Base-by-base conservation (phyloP, 2,888 invertebrate genomes). In the Rugalucina vietnamica region DNA sequence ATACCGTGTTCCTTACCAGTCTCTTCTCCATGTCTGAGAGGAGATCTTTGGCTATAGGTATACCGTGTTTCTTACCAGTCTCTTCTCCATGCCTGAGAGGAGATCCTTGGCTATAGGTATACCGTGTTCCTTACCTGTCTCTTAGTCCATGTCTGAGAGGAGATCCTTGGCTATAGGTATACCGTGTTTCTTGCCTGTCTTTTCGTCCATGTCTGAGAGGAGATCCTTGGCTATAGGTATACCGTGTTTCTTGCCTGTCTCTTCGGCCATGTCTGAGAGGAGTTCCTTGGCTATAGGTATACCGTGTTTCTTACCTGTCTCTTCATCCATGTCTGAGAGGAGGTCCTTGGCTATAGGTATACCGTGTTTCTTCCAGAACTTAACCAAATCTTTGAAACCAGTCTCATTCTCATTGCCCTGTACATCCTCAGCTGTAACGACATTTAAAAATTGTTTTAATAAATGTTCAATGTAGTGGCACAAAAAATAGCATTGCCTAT, bases 301-400 rank as follows among this genome's bases (percentile, higher is more conserved):
- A n/a, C 89, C 89, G 72, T 90, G 89, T 72, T 88, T 72, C 72
- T 34, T 36, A 88, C 89, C 88, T 37, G 84, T 84, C 72, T 87
- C 86, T 36, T 88, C 89, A 2, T 86, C 87, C 77, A 88, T 88
- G 29, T 85, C 86, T 18, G 85, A 82, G 18, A 90, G 81, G 24
- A 90, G 81, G n/a, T 88, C 87, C 70, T 86, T 86, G 1, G 87
- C 85, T 14, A 90, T 88, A 2, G 86, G 87, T 29, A 89, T 86
- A n/a, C 89, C 89, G 72, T 90, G 89, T 72, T 88, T 90, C 79
- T 89, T 90, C 90, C 90, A 90, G 77, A 84, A 90, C 70, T 89
- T 89, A 1, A 90, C 81, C 21, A 90, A 73, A 80, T 90, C 90
- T 29, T 85, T 86, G 43, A 86, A 89, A 4, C 82, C 85, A 1